These are phyloP conservation scores for Stenichneumon culpator DNA, from an alignment of 2,888 invertebrate species.

Conservation along the genomic window DNA sequence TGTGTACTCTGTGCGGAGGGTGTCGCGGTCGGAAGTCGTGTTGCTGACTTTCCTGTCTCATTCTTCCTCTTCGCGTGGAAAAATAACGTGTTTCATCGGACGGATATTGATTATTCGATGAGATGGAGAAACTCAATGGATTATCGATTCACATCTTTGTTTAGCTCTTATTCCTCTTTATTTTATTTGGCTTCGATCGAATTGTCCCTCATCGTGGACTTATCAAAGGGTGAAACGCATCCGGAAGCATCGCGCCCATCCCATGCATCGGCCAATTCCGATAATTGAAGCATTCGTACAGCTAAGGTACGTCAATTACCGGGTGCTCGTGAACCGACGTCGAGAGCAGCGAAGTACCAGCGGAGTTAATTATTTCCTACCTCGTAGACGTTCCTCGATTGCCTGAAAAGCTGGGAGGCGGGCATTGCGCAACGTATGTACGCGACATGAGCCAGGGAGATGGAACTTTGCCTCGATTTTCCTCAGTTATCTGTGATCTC, in stretches of 20 bases:
- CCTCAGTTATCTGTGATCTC: slow-evolving; percentile 1
- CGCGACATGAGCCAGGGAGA: neutral
- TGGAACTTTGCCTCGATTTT: neutral
- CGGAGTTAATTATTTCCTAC: slow-evolving; percentile 20
- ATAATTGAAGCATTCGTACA: slow-evolving; percentile 14
- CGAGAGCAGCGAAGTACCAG: slow-evolving; percentile 2
- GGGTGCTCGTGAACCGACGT: slow-evolving; percentile 2
- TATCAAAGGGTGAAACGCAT: neutral
- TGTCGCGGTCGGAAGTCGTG: neutral
- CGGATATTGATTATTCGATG: neutral
- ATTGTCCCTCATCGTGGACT: neutral
- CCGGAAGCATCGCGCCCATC: neutral
- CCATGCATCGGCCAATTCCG: slow-evolving; percentile 7
- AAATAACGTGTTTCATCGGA: neutral
- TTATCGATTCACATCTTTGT: slow-evolving; percentile 2
- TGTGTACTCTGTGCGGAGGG: neutral
- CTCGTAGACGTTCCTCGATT: neutral
- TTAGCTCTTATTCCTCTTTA: neutral
- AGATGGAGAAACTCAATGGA: neutral
- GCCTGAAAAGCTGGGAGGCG: neutral
- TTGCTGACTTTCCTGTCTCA: neutral
- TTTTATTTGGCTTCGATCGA: neutral
- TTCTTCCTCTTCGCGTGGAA: neutral
- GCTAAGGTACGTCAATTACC: slow-evolving; percentile 1
- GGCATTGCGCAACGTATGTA: slow-evolving; percentile 8